These are phyloP conservation scores for Python bivittatus DNA, from an alignment of 2,113 vertebrate species.

Conservation along the genomic window DNA sequence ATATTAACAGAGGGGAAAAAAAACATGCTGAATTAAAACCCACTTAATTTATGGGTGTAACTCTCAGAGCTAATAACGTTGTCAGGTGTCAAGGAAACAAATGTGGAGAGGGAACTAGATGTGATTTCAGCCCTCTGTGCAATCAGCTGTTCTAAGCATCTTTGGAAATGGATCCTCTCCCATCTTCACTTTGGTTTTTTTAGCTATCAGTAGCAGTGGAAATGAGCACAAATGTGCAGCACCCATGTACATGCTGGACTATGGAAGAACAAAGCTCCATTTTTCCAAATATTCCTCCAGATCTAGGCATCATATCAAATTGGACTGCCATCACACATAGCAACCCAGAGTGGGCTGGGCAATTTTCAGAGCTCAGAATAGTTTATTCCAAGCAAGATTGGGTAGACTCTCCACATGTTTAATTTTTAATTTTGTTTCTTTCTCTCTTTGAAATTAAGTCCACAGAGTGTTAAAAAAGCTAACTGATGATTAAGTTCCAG, in stretches of 20 bases:
- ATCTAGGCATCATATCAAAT: too few species aligned
- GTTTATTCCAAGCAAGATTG: background rate
- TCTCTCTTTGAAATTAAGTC: background rate
- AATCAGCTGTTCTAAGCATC: background rate
- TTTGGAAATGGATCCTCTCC: background rate
- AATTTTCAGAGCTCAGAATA: background rate
- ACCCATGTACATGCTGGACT: background rate
- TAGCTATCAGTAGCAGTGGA: too few species aligned
- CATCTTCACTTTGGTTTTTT: background rate
- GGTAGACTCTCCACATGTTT: background rate
- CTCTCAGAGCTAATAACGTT: conserved; percentile 36
- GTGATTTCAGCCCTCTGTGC: background rate
- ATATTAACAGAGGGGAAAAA: background rate
- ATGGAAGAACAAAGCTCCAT: background rate
- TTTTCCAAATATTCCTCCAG: too few species aligned
- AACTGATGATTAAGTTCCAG: background rate
- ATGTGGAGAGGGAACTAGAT: background rate
- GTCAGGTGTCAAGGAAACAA: background rate
- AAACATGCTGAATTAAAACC: conserved; percentile 40
- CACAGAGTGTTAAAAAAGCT: background rate
- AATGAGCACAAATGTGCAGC: too few species aligned
- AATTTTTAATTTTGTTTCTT: background rate
- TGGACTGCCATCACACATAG: too few species aligned
- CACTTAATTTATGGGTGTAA: conserved; percentile 35
- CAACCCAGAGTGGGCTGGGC: too few species aligned